Conservation (phyloP, 2,113 vertebrate species). For the Urocolius indicus region DNA sequence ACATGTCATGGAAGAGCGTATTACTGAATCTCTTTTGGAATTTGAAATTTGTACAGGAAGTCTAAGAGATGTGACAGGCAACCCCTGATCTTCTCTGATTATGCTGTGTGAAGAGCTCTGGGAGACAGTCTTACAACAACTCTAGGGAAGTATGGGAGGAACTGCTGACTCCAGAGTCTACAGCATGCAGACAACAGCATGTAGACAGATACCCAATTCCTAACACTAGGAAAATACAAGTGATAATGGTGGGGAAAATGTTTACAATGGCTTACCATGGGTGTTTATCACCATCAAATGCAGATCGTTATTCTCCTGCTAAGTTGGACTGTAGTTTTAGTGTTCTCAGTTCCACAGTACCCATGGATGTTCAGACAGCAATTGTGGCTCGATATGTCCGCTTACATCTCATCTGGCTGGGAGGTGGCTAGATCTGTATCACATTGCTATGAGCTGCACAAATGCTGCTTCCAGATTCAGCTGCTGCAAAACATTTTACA, state of each 20-base stretch:
- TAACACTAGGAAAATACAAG: background rate
- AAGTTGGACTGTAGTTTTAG: background rate
- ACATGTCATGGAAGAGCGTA: background rate
- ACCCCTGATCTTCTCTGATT: background rate
- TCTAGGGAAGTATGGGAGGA: background rate
- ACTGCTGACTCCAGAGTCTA: background rate
- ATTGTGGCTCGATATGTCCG: background rate
- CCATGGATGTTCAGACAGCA: background rate
- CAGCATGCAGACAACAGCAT: background rate
- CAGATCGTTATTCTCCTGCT: background rate
- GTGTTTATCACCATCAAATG: background rate
- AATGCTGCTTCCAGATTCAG: conserved; percentile 52
- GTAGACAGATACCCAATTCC: background rate
- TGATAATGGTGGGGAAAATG: background rate
- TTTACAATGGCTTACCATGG: background rate
- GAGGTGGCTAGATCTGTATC: conserved; percentile 30
- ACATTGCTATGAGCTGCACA: conserved; percentile 3
- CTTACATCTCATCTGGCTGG: conserved; percentile 34
- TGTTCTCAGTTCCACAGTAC: background rate
- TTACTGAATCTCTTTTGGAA: background rate
- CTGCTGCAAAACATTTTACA: conserved; percentile 65
- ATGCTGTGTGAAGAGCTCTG: background rate
- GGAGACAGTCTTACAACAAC: background rate
- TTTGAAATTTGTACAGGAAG: background rate
- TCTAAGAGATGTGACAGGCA: background rate